These are phyloP conservation scores for Zophobas morio DNA, from an alignment of 1,140 invertebrate species.

Conservation along the genomic window DNA sequence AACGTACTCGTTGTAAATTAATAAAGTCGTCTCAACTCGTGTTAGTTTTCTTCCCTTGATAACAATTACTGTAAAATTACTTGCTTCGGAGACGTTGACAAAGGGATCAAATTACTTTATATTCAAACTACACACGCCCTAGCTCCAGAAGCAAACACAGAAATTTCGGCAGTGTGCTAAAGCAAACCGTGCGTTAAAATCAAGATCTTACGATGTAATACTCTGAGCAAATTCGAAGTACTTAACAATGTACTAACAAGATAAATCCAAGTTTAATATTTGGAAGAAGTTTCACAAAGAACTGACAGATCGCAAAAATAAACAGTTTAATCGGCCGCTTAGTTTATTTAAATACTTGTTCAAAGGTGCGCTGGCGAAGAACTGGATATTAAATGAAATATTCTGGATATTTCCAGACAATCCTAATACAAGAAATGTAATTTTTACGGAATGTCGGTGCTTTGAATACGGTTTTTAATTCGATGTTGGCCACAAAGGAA, in stretches of 20 bases:
- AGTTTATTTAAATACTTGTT: background rate
- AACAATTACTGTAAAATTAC: too few relatives aligned
- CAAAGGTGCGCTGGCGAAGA: too few relatives aligned
- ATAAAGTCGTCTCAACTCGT: too few relatives aligned
- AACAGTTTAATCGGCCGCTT: background rate
- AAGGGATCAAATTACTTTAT: background rate
- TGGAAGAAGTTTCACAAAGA: background rate
- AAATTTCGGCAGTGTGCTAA: constrained; percentile 8
- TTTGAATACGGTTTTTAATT: too few relatives aligned
- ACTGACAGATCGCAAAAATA: background rate
- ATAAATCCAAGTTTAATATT: background rate
- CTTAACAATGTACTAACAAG: background rate
- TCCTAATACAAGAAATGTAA: too few relatives aligned
- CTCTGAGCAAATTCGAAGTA: background rate
- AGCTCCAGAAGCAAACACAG: background rate
- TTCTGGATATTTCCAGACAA: too few relatives aligned
- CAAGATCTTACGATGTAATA: constrained; percentile 5
- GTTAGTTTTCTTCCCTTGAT: too few relatives aligned
- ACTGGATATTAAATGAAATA: too few relatives aligned
- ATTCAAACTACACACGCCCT: background rate
- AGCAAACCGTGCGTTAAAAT: constrained; percentile 18
- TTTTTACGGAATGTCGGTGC: too few relatives aligned
- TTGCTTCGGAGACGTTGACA: too few relatives aligned
- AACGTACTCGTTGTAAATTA: too few relatives aligned
- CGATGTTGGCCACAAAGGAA: too few relatives aligned